Base-by-base conservation (phyloP, 1,140 invertebrate species). In the Lepidotrigona ventralis region DNA sequence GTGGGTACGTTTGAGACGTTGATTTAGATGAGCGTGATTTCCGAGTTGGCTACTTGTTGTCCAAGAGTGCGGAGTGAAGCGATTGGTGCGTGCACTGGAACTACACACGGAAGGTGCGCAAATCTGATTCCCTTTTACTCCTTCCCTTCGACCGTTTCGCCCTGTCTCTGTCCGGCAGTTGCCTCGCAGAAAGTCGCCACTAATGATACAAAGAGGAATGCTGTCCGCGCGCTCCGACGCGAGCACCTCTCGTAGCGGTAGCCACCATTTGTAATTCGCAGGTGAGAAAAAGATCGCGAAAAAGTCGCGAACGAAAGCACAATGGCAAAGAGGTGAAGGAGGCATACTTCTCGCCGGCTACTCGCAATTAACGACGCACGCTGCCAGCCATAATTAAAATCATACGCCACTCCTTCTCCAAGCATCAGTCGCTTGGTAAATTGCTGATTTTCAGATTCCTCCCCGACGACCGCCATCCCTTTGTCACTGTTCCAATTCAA, bases 171-270 rank as follows among this genome's bases (percentile, higher is more conserved):
- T 64, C 74, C 29, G 78, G 77, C 84, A 78, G 56, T 88, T 86
- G 56, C 74, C 84, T 82, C 89, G 90, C 91, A 91, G 91, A 93
- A 88, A 93, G 90, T 93, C 88, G 89, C 92, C 91, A 92, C 93
- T 93, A 93, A 93, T 93, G 93, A 93, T 92, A 90, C 91, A 88
- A 93, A 93, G 90, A 93, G 92, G 92, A 93, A 93, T 93, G 92
- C 89, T 93, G 92, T 92, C 90, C 90, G 86, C 39, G 39, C 39
- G 91, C 88, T 23, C 88, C 88, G 90, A 91, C 90, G 88, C 90
- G 89, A 91, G 90, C 90, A 85, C 90, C 89, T 86, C 39, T 46
- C 39, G 39, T n/a, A n/a, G n/a, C 88, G 86, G 91, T 92, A 93
- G 92, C 92, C 92, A 93, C 92, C 92, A 93, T 93, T 93, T 93